These are phyloP conservation scores for Dynastes grantii DNA, from an alignment of 2,888 invertebrate genomes.

Conservation along the genomic window DNA sequence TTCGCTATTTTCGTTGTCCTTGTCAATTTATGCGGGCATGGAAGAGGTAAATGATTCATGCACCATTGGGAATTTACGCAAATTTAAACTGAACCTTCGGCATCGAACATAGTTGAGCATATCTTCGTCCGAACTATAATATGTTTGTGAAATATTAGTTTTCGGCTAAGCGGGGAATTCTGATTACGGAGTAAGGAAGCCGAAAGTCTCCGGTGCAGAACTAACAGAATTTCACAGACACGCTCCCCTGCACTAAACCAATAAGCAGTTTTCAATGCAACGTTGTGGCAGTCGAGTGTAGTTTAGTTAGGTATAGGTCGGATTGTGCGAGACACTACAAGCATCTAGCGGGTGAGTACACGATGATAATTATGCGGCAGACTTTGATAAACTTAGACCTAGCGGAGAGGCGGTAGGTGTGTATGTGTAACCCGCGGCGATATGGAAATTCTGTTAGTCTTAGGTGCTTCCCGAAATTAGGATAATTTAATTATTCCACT, in stretches of 20 bases:
- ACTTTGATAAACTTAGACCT: constrained; percentile 57
- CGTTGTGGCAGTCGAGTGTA: constrained; percentile 52
- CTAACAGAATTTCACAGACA: constrained; percentile 60
- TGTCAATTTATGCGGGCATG: background rate
- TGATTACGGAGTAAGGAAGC: constrained; percentile 38
- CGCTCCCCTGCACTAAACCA: constrained; percentile 64
- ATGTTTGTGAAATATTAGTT: constrained; percentile 43
- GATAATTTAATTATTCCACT: constrained; percentile 51
- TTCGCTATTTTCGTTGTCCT: background rate
- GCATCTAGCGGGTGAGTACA: background rate
- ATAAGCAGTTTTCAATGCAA: constrained; percentile 64
- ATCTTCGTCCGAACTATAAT: constrained; percentile 25
- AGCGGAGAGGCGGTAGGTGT: constrained; percentile 31
- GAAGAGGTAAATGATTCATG: constrained; percentile 22
- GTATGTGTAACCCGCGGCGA: constrained; percentile 44
- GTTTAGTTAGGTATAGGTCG: constrained; percentile 8
- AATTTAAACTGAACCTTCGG: constrained; percentile 13
- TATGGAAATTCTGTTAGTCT: constrained; percentile 52
- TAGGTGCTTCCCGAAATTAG: constrained; percentile 48
- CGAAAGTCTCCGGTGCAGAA: constrained; percentile 56
- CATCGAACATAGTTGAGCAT: background rate
- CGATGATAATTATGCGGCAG: constrained; percentile 59
- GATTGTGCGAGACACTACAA: constrained; percentile 14
- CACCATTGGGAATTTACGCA: constrained; percentile 6
- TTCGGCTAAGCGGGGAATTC: constrained; percentile 35